These are phyloP conservation scores for Cichladusa arquata DNA, from an alignment of 2,113 vertebrate species.

Conservation along the genomic window DNA sequence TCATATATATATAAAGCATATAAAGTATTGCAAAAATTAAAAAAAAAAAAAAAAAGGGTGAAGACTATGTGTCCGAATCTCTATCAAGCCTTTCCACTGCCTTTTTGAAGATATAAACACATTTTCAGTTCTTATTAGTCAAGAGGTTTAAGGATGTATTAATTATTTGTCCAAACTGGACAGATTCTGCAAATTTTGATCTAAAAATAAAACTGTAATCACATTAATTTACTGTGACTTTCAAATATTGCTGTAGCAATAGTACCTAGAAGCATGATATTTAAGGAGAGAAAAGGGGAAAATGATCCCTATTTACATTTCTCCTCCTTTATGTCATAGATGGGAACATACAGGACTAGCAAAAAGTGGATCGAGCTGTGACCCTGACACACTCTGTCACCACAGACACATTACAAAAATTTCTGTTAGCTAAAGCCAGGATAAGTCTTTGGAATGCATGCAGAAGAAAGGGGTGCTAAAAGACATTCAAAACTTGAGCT, in stretches of 20 bases:
- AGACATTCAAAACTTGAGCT: not conserved
- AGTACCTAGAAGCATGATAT: not conserved
- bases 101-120: not conserved
- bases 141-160: not conserved
- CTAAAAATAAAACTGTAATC: not conserved
- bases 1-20: too few relatives aligned
- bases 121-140: not conserved
- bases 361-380: not conserved
- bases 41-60: rapidly evolving
- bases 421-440: not conserved
- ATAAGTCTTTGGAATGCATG: not conserved
- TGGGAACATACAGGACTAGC: not conserved
- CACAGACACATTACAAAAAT: not conserved
- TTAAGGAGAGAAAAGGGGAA: not conserved
- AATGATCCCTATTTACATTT: not conserved
- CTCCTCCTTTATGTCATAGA: not conserved
- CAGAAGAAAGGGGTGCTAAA: not conserved
- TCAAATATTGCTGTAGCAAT: not conserved
- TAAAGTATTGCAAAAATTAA: not conserved
- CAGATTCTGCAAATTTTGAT: not conserved
- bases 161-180: not conserved
- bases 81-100: not conserved
- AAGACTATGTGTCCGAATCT: not conserved
- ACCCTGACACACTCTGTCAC: not conserved
- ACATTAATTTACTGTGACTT: not conserved